A percentile compares a stretch with the other conserved stretches of the same genome.
Conservation (phyloP, 2,888 invertebrate species). For the Chymomyza procnemis region DNA sequence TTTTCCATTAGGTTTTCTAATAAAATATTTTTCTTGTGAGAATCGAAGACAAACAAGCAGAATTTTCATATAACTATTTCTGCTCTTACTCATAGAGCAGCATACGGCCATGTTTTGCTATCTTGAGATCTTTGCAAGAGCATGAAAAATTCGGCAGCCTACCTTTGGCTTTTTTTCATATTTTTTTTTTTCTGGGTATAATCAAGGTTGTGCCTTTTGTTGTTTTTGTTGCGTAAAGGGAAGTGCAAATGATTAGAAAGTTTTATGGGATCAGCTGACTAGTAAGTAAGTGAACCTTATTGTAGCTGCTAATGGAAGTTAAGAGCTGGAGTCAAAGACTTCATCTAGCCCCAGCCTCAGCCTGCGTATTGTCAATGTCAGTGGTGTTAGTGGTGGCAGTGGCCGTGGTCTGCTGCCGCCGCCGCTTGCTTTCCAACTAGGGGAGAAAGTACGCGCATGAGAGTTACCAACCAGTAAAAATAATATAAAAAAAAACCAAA, state of each 20-base stretch:
- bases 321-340: background rate
- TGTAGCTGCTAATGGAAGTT: background rate
- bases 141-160: background rate
- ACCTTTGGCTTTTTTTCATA: background rate
- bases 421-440: constrained; percentile 66
- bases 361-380: constrained; percentile 4
- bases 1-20: too few relatives aligned
- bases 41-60: too few relatives aligned
- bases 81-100: too few relatives aligned
- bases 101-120: too few relatives aligned
- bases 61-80: too few relatives aligned
- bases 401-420: constrained; percentile 17
- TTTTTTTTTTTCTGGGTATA: constrained; percentile 22
- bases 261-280: constrained; percentile 34
- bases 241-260: constrained; percentile 70
- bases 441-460: constrained; percentile 60
- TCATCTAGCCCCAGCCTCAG: background rate
- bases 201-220: constrained; percentile 20
- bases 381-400: constrained; percentile 10
- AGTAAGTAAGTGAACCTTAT: background rate
- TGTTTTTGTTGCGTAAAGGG: constrained; percentile 69
- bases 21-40: too few relatives aligned
- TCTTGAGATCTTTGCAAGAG: background rate
- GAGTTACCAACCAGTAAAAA: constrained; percentile 53
- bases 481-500: constrained; percentile 4